phyloP scores from a whole-genome alignment of 2,888 invertebrate species.

The Leucozona laternaria region DNA sequence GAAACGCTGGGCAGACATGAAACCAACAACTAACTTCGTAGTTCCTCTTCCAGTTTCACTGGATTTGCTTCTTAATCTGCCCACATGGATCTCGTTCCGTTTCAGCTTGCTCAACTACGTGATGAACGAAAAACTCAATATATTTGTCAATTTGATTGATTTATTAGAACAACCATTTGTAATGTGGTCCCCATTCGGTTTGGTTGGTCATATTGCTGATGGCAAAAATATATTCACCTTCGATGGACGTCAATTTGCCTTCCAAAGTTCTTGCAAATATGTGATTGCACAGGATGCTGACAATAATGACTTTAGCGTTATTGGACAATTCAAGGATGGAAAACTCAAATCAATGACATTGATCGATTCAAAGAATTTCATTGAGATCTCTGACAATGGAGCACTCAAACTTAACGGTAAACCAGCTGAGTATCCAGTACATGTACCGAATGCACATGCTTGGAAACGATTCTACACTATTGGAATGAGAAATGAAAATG shows the following conservation, averaged over 20 bases:
- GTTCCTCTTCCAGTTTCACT: conserved; percentile 81
- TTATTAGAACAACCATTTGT: conserved; percentile 86
- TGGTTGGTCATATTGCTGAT: conserved; percentile 89
- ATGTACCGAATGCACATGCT: conserved; percentile 86
- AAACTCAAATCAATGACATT: conserved; percentile 88
- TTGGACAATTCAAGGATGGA: conserved; percentile 89
- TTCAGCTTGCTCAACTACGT: conserved; percentile 87
- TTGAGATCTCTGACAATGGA: conserved; percentile 88
- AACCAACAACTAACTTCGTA: conserved; percentile 66
- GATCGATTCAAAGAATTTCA: conserved; percentile 87
- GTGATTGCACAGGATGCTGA: conserved; percentile 92
- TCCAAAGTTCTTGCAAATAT: conserved; percentile 93
- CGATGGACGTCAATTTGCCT: conserved; percentile 91
- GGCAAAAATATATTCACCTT: conserved; percentile 95
- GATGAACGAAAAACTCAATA: conserved; percentile 86
- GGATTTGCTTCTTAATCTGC: conserved; percentile 84
- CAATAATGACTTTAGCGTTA: conserved; percentile 93
- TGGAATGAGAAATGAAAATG: conserved; percentile 87
- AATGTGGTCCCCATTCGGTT: conserved; percentile 88
- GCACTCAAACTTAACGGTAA: conserved; percentile 88
- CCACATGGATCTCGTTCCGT: conserved; percentile 86
- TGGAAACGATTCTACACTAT: conserved; percentile 86
- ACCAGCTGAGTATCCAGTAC: conserved; percentile 88
- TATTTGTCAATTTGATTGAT: conserved; percentile 80
- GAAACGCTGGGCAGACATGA: conserved; percentile 69